phyloP scores from a whole-genome alignment of 2,888 invertebrate genomes.

The Drosophila dives region DNA sequence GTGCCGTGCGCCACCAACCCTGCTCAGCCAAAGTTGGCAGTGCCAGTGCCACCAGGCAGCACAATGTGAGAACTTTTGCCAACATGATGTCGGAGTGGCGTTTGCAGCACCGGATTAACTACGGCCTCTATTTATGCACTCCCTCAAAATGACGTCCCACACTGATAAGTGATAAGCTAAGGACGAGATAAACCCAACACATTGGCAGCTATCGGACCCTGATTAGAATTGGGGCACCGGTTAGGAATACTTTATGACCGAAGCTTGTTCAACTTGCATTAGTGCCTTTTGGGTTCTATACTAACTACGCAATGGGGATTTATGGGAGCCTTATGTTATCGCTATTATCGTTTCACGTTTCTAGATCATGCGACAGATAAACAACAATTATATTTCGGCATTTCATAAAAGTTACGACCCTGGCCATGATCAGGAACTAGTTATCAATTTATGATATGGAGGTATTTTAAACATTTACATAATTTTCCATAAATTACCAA shows the following conservation, averaged over 20 bases:
- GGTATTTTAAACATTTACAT: constrained; percentile 1
- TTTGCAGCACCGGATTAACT: constrained; percentile 49
- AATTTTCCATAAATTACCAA: too few species aligned
- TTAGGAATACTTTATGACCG: constrained; percentile 46
- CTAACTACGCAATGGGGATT: constrained; percentile 24
- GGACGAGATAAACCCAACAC: constrained; percentile 45
- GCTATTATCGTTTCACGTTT: constrained; percentile 29
- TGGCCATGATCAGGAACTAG: constrained; percentile 1
- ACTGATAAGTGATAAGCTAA: constrained; percentile 33
- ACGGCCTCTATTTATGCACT: constrained; percentile 58
- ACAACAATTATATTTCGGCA: constrained; percentile 27
- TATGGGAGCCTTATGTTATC: constrained; percentile 27
- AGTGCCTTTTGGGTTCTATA: not conserved
- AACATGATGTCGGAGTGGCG: constrained; percentile 40
- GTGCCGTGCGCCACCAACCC: constrained; percentile 92
- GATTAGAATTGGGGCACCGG: constrained; percentile 49
- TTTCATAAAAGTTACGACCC: constrained; percentile 51
- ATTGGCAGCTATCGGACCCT: constrained; percentile 29
- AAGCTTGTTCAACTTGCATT: constrained; percentile 3
- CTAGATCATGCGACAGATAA: constrained; percentile 63
- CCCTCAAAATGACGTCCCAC: not conserved
- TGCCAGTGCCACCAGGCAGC: constrained; percentile 54
- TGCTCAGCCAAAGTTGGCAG: constrained; percentile 49
- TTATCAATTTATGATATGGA: constrained; percentile 44
- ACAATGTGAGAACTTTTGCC: constrained; percentile 39